A percentile compares a stretch with the other conserved stretches of the same genome.
Conservation (phyloP, 2,888 invertebrate genomes). For the Nysson spinosus region DNA sequence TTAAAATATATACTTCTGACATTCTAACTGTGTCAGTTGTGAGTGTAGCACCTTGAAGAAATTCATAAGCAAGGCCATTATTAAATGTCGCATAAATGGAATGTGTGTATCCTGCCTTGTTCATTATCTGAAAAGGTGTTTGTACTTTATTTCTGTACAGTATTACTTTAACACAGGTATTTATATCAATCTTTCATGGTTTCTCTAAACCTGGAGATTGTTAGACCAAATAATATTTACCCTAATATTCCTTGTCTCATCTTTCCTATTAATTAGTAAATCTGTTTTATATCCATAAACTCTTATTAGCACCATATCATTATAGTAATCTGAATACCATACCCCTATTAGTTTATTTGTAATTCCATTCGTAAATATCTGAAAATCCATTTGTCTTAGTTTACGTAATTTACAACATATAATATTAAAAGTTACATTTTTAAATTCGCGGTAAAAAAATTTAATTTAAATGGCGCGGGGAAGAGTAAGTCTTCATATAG, state of each 20-base stretch:
- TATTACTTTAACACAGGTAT: neutral
- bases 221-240: conserved; percentile 51
- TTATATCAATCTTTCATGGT: too few relatives aligned
- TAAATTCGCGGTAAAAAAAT: too few relatives aligned
- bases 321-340: conserved; percentile 76
- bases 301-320: conserved; percentile 89
- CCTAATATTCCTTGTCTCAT: conserved; percentile 83
- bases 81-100: conserved; percentile 92
- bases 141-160: neutral
- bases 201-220: too few relatives aligned
- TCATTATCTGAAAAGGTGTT: conserved; percentile 78
- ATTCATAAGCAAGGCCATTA: conserved; percentile 96
- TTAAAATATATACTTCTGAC: conserved; percentile 84
- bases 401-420: too few relatives aligned
- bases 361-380: conserved; percentile 96
- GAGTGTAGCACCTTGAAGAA: conserved; percentile 89
- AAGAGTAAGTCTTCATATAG: too few relatives aligned
- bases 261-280: conserved; percentile 91
- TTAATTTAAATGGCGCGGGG: too few relatives aligned
- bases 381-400: too few relatives aligned
- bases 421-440: too few relatives aligned
- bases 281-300: conserved; percentile 97
- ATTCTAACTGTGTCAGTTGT: conserved; percentile 82
- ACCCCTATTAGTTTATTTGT: conserved; percentile 92
- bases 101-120: conserved; percentile 89